Evolutionary conservation across 2,888 invertebrate genomes (phyloP), one percentile per base, ranked within the genome.

Genomic region (Aquatica leii): DNA sequence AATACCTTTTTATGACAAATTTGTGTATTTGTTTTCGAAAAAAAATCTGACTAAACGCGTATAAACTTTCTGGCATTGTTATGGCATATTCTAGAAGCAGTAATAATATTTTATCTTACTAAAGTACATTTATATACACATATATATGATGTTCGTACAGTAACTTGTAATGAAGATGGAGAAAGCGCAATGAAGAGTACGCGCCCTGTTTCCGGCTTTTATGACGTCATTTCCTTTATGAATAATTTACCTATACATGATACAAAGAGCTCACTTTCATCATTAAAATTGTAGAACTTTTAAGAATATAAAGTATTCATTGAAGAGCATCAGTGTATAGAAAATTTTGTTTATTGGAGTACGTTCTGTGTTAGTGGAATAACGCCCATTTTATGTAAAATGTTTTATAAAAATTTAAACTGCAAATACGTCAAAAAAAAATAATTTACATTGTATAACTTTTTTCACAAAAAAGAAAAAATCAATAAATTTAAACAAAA

Each of bases 221-320:
- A 76, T 73, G 72, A 72, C 73, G 70, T 74, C 71, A 73, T 76
- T 75, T 74, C 73, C 74, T 74, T 73, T 73, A 76, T 74, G 74
- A 76, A 76, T 76, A 76, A 76, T 75, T 75, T 76, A 75, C 70
- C 57, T 64, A 63, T 67, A 66, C 62, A 55, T 66, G 67, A 66
- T 64, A 67, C 57, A 65, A 50, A 63, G 35, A 48, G 51, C 51
- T 14, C 12, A 41, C 54, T 57, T 40, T 51, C 57, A 24, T 34
- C 52, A 31, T 40, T 57, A 49, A 31, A 66, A 61, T 57, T 57
- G 58, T 49, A 62, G 57, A 57, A 57, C 59, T 61, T 49, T 64
- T 61, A 57, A 62, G 66, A 61, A 59, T 66, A 64, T 64, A 62
- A 66, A 64, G 66, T 66, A 66, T 69, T 65, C 66, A 66, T 65